Conservation (phyloP, 2,113 vertebrate genomes). For the Microcebus jonahi region DNA sequence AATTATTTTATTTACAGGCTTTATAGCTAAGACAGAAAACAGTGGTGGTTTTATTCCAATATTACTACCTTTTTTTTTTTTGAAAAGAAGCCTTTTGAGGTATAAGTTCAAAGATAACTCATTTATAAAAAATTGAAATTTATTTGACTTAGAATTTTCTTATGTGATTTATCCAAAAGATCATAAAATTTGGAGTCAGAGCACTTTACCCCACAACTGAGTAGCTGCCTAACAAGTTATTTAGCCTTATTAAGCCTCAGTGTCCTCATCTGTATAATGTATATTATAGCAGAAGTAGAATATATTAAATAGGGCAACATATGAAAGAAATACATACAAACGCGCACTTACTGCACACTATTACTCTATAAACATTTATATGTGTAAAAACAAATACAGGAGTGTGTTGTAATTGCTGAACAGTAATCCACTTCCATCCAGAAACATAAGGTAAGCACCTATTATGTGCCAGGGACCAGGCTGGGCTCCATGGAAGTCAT, state of each 20-base stretch:
- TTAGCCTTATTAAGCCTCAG: background rate
- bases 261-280: background rate
- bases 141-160: background rate
- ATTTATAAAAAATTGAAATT: background rate
- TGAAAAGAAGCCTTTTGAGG: background rate
- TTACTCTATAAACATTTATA: background rate
- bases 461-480: background rate
- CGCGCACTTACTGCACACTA: background rate
- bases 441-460: background rate
- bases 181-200: background rate
- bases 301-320: background rate
- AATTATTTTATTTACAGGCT: background rate
- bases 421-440: background rate
- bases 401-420: background rate
- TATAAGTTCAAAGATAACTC: background rate
- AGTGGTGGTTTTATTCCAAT: background rate
- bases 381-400: background rate
- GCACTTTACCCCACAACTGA: background rate
- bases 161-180: background rate
- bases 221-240: conserved; percentile 4
- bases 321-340: background rate
- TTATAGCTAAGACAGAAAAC: background rate
- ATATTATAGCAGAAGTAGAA: background rate
- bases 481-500: background rate
- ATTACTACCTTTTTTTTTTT: background rate